phyloP scores from a whole-genome alignment of 2,888 invertebrate genomes.

The Fragum whitleyi region DNA sequence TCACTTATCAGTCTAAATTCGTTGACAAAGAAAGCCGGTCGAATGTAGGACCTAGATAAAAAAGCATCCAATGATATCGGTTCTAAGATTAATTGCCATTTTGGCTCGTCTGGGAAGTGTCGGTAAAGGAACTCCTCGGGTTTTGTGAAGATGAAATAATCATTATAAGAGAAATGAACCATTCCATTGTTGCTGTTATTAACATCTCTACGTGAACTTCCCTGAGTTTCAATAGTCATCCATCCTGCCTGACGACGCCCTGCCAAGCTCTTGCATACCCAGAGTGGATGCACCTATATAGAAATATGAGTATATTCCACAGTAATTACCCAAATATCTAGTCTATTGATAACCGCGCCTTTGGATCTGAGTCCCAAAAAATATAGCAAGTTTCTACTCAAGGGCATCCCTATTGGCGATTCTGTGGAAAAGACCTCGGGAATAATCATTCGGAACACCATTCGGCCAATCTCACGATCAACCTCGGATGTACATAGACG shows the following conservation, averaged over 20 bases:
- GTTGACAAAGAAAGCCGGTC: constrained; percentile 52
- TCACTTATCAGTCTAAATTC: constrained; percentile 50
- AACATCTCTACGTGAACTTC: constrained; percentile 8
- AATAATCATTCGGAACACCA: no score
- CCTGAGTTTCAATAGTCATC: constrained; percentile 56
- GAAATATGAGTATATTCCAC: no score
- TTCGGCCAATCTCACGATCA: no score
- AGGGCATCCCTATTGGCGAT: no score
- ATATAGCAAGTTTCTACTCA: no score
- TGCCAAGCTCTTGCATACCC: constrained; percentile 55
- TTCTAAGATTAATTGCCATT: constrained; percentile 59
- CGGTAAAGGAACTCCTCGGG: constrained; percentile 63
- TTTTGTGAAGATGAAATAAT: constrained; percentile 63
- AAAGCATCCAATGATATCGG: constrained; percentile 52
- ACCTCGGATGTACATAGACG: no score
- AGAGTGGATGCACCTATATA: constrained; percentile 58
- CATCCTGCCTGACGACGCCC: constrained; percentile 47
- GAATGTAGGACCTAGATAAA: constrained; percentile 42
- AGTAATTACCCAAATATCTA: not conserved
- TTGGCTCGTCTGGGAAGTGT: constrained; percentile 61
- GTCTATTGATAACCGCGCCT: not conserved
- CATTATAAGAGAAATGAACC: constrained; percentile 42
- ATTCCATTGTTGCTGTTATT: constrained; percentile 22
- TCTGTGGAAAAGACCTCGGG: no score
- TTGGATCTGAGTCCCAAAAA: no score